A percentile compares a stretch with the other conserved stretches of the same genome.
These are phyloP conservation scores for Alviniconcha strummeri DNA, from an alignment of 2,888 invertebrate genomes.

Conservation along the genomic window DNA sequence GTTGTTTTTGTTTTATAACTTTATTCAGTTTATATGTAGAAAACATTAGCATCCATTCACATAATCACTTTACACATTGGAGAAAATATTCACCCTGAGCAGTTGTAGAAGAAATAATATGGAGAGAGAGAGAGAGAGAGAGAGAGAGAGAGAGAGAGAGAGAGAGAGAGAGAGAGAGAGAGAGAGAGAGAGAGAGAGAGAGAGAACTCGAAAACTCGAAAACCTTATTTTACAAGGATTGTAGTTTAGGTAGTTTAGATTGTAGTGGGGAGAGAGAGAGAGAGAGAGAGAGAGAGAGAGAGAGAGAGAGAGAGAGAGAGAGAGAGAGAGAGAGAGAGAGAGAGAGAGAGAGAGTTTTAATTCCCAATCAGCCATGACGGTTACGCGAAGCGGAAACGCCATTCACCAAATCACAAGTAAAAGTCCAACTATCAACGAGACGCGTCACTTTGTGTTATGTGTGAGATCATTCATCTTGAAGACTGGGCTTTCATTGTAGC, in stretches of 20 bases:
- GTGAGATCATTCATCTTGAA: too few species aligned
- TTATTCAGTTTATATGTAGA: too few species aligned
- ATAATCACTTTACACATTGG: not conserved
- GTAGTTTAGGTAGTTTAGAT: too few species aligned
- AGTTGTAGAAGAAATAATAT: not conserved
- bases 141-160: conserved; percentile 14
- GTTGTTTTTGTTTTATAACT: too few species aligned
- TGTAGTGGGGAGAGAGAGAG: not conserved
- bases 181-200: not conserved
- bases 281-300: conserved; percentile 5
- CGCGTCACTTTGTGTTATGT: too few species aligned
- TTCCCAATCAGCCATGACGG: too few species aligned
- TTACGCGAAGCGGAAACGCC: too few species aligned
- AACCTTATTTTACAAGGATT: too few species aligned
- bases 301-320: not conserved
- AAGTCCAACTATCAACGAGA: too few species aligned
- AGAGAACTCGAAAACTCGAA: too few species aligned
- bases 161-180: not conserved
- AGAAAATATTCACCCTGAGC: not conserved
- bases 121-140: not conserved
- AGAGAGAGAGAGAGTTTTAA: not conserved
- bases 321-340: conserved; percentile 5
- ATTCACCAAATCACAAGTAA: too few species aligned
- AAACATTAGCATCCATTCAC: not conserved
- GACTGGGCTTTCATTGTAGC: too few species aligned